phyloP scores from a whole-genome alignment of 2,113 vertebrate genomes.

The Rousettus leschenaultii region DNA sequence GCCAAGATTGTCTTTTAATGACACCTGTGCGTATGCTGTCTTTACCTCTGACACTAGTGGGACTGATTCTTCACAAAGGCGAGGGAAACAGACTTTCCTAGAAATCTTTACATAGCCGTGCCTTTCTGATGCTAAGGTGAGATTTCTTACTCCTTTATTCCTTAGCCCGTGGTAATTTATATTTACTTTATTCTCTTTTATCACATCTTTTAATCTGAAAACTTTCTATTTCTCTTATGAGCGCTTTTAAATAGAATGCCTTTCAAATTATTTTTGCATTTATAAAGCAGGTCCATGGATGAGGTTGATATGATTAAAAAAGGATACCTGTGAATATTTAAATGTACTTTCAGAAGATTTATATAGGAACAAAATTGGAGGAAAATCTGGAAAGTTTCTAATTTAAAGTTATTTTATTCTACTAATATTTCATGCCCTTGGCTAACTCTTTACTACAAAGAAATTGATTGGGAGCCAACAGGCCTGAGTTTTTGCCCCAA shows the following conservation, averaged over 20 bases:
- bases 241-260: background rate
- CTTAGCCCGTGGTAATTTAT: background rate
- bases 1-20: background rate
- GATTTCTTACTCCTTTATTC: background rate
- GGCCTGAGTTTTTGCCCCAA: background rate
- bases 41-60: background rate
- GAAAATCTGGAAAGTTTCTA: background rate
- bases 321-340: background rate
- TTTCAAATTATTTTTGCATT: background rate
- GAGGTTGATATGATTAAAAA: background rate
- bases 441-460: background rate
- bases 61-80: background rate
- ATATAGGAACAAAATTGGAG: background rate
- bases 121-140: background rate
- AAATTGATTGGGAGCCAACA: background rate
- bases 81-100: background rate
- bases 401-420: conserved; percentile 35
- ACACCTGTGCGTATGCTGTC: background rate
- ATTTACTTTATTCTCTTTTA: background rate
- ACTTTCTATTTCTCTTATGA: background rate
- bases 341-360: background rate
- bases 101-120: background rate
- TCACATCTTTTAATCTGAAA: background rate
- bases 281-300: background rate
- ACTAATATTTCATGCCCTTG: background rate